Percentiles rank a stretch among this genome's conserved stretches.
phyloP scores from a whole-genome alignment of 2,888 invertebrate genomes.

The Thera britannica region DNA sequence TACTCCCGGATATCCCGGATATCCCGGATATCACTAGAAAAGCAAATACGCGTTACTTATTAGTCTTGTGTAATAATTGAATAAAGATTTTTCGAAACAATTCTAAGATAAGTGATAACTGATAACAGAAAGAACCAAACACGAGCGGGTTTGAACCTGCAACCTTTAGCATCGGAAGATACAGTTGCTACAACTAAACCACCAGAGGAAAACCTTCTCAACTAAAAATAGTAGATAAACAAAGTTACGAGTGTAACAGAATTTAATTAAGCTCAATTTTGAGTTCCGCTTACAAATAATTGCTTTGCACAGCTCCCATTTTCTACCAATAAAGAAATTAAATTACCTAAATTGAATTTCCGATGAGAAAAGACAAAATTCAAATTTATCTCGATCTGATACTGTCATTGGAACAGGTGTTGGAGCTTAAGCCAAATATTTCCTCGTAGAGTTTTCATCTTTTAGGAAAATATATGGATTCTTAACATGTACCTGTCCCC shows the following conservation, averaged over 20 bases:
- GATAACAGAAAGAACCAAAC: too few relatives aligned
- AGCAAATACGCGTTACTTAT: slow-evolving; percentile 12
- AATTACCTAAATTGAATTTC: slow-evolving; percentile 12
- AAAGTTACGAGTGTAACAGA: background rate
- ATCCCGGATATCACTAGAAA: slow-evolving; percentile 18
- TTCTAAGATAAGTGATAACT: too few relatives aligned
- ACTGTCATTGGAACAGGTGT: slow-evolving; percentile 31
- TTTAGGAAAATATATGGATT: slow-evolving; percentile 31
- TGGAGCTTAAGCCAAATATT: slow-evolving; percentile 25
- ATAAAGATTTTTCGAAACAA: background rate
- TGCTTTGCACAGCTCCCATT: slow-evolving; percentile 7
- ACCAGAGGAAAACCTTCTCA: too few relatives aligned
- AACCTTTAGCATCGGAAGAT: too few relatives aligned
- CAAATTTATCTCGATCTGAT: slow-evolving; percentile 22
- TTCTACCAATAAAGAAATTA: slow-evolving; percentile 6
- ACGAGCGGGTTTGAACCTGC: too few relatives aligned
- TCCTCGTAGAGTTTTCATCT: slow-evolving; percentile 23
- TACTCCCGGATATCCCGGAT: slow-evolving; percentile 27
- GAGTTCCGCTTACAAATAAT: slow-evolving; percentile 1
- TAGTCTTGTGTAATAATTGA: background rate
- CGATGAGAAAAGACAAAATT: slow-evolving; percentile 13
- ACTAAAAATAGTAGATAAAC: too few relatives aligned
- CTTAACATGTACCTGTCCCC: slow-evolving; percentile 30
- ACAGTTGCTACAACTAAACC: too few relatives aligned
- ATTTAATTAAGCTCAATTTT: slow-evolving; percentile 5